These are phyloP conservation scores for Tapirus terrestris DNA, from an alignment of 2,113 vertebrate genomes.

Conservation along the genomic window DNA sequence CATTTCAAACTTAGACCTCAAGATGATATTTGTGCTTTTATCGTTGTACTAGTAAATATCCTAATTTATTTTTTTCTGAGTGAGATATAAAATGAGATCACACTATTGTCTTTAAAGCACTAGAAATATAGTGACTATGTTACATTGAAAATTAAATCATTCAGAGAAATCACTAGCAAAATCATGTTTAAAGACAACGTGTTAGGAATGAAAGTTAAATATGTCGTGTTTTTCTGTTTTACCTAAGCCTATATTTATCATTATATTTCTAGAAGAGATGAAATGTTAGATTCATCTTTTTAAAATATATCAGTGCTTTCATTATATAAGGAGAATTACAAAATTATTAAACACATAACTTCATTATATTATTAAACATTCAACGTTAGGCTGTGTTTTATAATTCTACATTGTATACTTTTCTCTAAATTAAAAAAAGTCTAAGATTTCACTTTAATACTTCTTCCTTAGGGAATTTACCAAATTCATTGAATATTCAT, in stretches of 20 bases:
- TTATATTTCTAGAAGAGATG: neutral
- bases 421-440: neutral
- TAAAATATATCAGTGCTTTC: neutral
- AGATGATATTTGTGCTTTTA: constrained; percentile 18
- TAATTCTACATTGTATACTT: neutral
- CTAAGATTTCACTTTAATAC: neutral
- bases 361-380: neutral
- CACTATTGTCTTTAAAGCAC: constrained; percentile 27
- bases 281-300: neutral
- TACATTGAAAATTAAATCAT: constrained; percentile 38
- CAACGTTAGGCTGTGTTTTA: neutral
- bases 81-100: neutral
- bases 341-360: neutral
- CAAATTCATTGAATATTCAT: neutral
- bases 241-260: neutral
- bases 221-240: neutral
- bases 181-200: neutral
- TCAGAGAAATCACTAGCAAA: neutral
- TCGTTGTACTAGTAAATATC: neutral
- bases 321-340: neutral
- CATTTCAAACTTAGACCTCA: constrained; percentile 15
- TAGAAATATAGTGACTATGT: neutral
- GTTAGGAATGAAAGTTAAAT: neutral
- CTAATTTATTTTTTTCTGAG: neutral
- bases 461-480: neutral